phyloP scores from a whole-genome alignment of 2,888 invertebrate species.

The Meiosimyza platycephala region DNA sequence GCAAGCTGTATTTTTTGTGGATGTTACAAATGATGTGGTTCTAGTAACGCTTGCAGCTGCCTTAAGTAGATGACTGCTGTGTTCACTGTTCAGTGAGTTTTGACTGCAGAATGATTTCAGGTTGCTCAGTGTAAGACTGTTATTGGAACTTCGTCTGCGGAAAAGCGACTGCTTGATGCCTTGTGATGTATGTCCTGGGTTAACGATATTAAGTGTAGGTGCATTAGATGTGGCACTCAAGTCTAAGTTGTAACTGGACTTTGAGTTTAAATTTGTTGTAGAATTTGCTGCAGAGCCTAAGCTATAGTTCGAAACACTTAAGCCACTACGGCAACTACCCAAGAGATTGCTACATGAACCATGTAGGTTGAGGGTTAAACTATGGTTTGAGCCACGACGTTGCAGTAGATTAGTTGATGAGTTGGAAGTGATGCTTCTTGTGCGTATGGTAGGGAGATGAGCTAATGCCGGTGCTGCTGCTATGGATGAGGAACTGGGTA shows the following conservation, averaged over 20 bases:
- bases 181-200: slow-evolving; percentile 45
- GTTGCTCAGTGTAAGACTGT: slow-evolving; percentile 69
- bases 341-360: slow-evolving; percentile 69
- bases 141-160: slow-evolving; percentile 69
- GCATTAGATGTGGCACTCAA: slow-evolving; percentile 41
- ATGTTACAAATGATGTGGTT: slow-evolving; percentile 48
- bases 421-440: slow-evolving; percentile 46
- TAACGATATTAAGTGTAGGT: slow-evolving; percentile 37
- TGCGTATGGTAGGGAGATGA: slow-evolving; percentile 33
- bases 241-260: slow-evolving; percentile 60
- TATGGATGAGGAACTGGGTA: slow-evolving; percentile 44
- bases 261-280: slow-evolving; percentile 54
- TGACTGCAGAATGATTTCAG: slow-evolving; percentile 46
- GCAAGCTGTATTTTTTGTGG: slow-evolving; percentile 41
- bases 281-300: slow-evolving; percentile 69
- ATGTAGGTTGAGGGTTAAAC: slow-evolving; percentile 71
- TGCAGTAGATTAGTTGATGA: slow-evolving; percentile 67
- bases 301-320: slow-evolving; percentile 70
- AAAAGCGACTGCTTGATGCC: slow-evolving; percentile 50
- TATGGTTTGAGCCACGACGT: slow-evolving; percentile 74
- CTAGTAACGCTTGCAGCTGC: slow-evolving; percentile 43
- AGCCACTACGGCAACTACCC: slow-evolving; percentile 59
- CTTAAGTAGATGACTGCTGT: slow-evolving; percentile 54
- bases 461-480: slow-evolving; percentile 28
- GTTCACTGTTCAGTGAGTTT: slow-evolving; percentile 61